phyloP scores from a whole-genome alignment of 2,888 invertebrate genomes.

The Cetonia aurata region DNA sequence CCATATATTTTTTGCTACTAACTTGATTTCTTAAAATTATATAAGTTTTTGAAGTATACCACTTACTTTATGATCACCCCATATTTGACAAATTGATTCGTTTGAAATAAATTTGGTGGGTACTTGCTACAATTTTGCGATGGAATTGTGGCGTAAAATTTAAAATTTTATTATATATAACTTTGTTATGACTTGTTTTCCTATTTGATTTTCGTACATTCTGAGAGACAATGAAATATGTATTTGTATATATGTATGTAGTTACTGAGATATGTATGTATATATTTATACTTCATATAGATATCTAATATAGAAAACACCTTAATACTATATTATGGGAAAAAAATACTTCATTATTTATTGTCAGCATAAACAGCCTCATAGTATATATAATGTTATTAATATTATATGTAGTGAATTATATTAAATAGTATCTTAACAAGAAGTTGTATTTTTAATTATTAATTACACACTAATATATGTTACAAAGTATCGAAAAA shows the following conservation, averaged over 20 bases:
- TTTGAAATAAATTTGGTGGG: no score
- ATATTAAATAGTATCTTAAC: slow-evolving; percentile 47
- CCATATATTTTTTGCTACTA: no score
- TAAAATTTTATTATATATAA: no score
- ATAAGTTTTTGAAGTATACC: no score
- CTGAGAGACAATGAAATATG: neutral
- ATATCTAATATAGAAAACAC: slow-evolving; percentile 45
- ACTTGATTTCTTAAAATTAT: no score
- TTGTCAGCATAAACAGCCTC: slow-evolving; percentile 56
- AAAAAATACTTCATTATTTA: slow-evolving; percentile 49
- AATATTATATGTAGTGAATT: neutral
- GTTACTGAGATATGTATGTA: slow-evolving; percentile 23
- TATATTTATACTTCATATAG: slow-evolving; percentile 9
- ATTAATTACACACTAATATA: slow-evolving; percentile 28
- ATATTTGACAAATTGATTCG: no score
- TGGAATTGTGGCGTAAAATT: no score
- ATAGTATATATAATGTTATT: slow-evolving; percentile 29
- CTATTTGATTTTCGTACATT: no score
- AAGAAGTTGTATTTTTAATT: slow-evolving; percentile 36
- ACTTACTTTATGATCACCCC: no score
- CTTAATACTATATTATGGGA: slow-evolving; percentile 45
- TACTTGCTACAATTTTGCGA: no score
- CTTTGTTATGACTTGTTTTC: no score
- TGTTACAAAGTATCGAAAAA: slow-evolving; percentile 49
- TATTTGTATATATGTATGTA: slow-evolving; percentile 7